Evolutionary conservation across 1,140 invertebrate species (phyloP).

Genomic region (Thaumatotibia leucotreta): DNA sequence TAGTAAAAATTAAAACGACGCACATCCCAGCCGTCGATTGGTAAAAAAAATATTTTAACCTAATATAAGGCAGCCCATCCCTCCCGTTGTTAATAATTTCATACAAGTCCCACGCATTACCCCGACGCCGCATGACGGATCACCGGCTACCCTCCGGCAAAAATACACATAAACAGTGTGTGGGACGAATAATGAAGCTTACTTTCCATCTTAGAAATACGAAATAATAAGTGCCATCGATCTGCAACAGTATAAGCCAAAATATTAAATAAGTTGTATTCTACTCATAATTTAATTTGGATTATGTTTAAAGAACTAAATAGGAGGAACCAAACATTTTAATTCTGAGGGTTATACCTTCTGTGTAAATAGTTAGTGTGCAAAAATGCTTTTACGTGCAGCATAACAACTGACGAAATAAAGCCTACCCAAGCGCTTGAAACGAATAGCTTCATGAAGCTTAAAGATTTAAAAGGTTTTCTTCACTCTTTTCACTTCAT

Average conservation of each 20-base stretch:
- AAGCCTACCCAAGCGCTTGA: too few species aligned
- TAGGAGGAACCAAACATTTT: too few species aligned
- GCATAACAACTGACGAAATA: too few species aligned
- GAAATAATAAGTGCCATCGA: neutral
- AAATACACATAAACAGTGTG: neutral
- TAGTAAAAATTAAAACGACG: neutral
- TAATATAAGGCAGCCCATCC: slow-evolving; percentile 2
- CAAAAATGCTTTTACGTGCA: too few species aligned
- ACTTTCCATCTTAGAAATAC: neutral
- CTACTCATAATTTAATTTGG: too few species aligned
- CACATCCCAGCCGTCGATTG: neutral
- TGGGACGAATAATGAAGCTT: neutral
- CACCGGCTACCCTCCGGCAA: slow-evolving; percentile 13
- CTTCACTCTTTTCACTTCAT: too few species aligned
- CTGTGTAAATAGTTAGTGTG: too few species aligned
- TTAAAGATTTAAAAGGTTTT: too few species aligned
- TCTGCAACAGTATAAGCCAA: neutral
- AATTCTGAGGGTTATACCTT: too few species aligned
- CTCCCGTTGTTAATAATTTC: slow-evolving; percentile 29
- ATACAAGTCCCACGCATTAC: slow-evolving; percentile 28
- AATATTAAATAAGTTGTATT: too few species aligned
- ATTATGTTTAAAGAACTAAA: too few species aligned
- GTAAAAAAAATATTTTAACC: neutral
- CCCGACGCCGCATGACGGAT: slow-evolving; percentile 32
- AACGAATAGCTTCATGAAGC: too few species aligned